Evolutionary conservation across 2,888 invertebrate species (phyloP).

Genomic region (Mimachlamys varia): DNA sequence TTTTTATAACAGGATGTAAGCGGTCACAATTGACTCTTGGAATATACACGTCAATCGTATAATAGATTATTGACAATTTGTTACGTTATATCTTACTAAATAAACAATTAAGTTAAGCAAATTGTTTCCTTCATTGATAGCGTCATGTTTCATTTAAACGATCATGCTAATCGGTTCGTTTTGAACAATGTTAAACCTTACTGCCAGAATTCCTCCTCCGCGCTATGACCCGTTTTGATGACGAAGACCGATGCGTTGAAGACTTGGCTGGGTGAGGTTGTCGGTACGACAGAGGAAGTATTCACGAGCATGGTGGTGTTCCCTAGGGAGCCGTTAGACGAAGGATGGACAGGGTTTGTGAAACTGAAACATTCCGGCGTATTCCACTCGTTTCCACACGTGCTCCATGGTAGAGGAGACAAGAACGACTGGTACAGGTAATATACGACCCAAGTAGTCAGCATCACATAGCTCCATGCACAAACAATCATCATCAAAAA

Average conservation of each 20-base stretch:
- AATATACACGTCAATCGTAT: too few species aligned
- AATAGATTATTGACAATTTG: too few species aligned
- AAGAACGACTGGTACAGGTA: not conserved
- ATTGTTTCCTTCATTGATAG: too few species aligned
- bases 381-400: not conserved
- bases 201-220: conserved; percentile 23
- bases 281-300: not conserved
- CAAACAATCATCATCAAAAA: not conserved
- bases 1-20: too few species aligned
- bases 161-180: too few species aligned
- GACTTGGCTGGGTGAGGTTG: not conserved
- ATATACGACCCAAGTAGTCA: not conserved
- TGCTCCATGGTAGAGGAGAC: not conserved
- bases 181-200: not conserved
- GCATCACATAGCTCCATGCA: conserved; percentile 9
- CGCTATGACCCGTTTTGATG: not conserved
- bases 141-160: too few species aligned
- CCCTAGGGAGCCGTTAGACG: not conserved
- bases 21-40: too few species aligned
- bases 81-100: too few species aligned
- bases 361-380: conserved; percentile 5
- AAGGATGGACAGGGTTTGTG: not conserved
- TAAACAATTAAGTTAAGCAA: too few species aligned
- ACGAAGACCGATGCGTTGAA: not conserved
- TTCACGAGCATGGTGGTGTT: not conserved